Evolutionary conservation across 2,888 invertebrate species (phyloP), one percentile per base, ranked within the genome.

Genomic region (Luperina testacea): DNA sequence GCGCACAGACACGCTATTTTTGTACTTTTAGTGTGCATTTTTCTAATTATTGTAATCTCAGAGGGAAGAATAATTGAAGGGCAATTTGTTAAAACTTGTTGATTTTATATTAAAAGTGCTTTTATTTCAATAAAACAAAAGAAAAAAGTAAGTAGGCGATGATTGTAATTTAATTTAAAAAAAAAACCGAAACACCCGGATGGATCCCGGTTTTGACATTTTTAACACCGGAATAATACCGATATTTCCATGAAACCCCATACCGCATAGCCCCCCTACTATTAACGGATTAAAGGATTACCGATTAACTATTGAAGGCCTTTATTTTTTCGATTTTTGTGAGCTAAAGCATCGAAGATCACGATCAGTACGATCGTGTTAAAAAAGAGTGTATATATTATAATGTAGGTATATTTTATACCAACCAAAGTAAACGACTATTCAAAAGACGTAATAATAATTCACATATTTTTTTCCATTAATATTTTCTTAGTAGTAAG

Each of bases 261-360:
- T 7, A 27, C 27, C 27, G 27, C 15, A 8, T 61, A 61, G 61
- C 27, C 27, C 7, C 27, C 27, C 7, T 45, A 11, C 45, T 45
- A 57, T 72, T 78, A 78, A 65, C 11, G 72, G 77, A 86, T 88
- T 80, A 78, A 27, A 38, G 51, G 69, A 78, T 85, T 81, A 75
- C 48, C n/a, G 67, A 63, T 74, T 67, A 59, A 45, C 20, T 63
- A 24, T 48, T 69, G 5, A 59, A 59, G 42, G 11, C 20, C 24
- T 75, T 77, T 59, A 64, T 45, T 65, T 78, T 84, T 63, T 53
- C 9, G 15, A 2, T 57, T 76, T 80, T 45, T 57, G 24, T 57
- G 24, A 24, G 9, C 24, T 57, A 9, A 57, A 57, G 24, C 24
- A 57, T 57, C 24, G 24, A 57, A 57, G 24, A 24, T 57, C 11